phyloP scores from a whole-genome alignment of 2,888 invertebrate genomes.

The Baccha elongata region DNA sequence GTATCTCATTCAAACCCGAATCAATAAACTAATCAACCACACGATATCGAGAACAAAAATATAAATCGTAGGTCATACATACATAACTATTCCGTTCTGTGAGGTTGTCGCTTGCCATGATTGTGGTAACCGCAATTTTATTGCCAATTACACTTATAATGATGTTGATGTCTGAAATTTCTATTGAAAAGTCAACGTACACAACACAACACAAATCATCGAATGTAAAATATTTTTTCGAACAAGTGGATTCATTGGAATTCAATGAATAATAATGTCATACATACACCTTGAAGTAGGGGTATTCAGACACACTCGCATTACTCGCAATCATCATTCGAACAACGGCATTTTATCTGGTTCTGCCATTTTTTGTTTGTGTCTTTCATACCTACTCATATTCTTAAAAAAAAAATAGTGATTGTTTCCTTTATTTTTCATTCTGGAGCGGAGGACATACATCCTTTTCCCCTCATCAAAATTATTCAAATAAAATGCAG shows the following conservation, averaged over 20 bases:
- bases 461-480: too few relatives aligned
- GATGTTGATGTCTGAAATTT: conserved; percentile 14
- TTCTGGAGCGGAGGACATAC: too few relatives aligned
- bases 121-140: conserved; percentile 6
- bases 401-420: not conserved
- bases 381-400: not conserved
- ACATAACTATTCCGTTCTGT: not conserved
- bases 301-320: not conserved
- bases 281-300: not conserved
- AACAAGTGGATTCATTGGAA: conserved; percentile 1
- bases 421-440: not conserved
- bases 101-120: conserved; percentile 1
- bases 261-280: conserved; percentile 8
- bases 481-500: too few relatives aligned
- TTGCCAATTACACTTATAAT: conserved; percentile 22
- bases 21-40: too few relatives aligned
- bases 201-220: not conserved
- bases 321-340: conserved; percentile 4
- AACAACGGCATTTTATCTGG: conserved; percentile 13
- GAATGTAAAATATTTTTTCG: not conserved
- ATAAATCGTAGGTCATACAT: too few relatives aligned
- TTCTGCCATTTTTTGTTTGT: not conserved
- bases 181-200: not conserved
- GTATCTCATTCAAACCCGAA: too few relatives aligned
- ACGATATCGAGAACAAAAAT: too few relatives aligned